Percentiles rank a stretch among this genome's conserved stretches.
phyloP scores from a whole-genome alignment of 2,113 vertebrate genomes.

The Saguinus imperator region DNA sequence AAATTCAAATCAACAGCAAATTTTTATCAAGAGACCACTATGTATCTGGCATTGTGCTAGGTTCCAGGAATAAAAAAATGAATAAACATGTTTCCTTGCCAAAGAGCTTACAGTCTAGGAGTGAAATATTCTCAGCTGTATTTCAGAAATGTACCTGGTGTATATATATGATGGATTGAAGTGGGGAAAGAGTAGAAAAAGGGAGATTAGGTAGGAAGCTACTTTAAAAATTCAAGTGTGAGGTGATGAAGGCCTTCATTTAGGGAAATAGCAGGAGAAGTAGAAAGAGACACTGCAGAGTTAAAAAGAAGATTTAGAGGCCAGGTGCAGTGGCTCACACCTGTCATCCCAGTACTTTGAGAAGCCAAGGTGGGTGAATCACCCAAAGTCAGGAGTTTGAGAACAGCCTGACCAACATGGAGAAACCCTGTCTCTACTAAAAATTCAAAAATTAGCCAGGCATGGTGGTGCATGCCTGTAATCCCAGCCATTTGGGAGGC shows the following conservation, averaged over 20 bases:
- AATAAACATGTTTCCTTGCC: not conserved
- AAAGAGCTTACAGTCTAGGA: not conserved
- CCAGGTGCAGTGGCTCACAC: too few relatives aligned
- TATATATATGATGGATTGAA: not conserved
- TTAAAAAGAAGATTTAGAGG: not conserved
- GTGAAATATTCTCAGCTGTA: not conserved
- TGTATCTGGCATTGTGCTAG: not conserved
- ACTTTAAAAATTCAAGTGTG: not conserved
- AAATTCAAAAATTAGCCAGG: too few relatives aligned
- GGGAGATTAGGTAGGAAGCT: not conserved
- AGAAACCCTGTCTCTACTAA: too few relatives aligned
- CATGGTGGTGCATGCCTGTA: too few relatives aligned
- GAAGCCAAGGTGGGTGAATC: too few relatives aligned
- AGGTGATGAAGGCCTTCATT: not conserved
- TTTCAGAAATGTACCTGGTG: not conserved
- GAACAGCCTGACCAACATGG: too few relatives aligned
- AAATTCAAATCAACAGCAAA: not conserved
- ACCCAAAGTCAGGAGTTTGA: too few relatives aligned
- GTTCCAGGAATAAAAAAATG: not conserved
- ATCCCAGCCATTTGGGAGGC: too few relatives aligned
- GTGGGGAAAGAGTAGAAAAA: not conserved
- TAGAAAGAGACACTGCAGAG: not conserved
- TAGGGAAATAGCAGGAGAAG: not conserved
- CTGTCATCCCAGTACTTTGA: too few relatives aligned
- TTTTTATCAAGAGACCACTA: not conserved